phyloP scores from a whole-genome alignment of 1,140 invertebrate species.

The Zeugodacus cucurbitae region DNA sequence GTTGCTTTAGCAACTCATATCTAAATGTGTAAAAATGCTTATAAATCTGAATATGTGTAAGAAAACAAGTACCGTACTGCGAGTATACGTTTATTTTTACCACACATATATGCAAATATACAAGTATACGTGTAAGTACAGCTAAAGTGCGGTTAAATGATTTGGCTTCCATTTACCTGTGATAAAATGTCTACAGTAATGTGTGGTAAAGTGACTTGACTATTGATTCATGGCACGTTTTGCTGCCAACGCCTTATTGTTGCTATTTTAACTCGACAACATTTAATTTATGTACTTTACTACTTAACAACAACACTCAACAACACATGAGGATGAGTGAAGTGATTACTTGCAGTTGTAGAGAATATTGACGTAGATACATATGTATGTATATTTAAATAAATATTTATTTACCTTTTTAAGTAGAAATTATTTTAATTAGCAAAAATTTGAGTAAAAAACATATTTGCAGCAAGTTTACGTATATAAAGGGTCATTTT shows the following conservation, averaged over 20 bases:
- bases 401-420: slow-evolving; percentile 24
- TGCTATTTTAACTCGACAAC: background rate
- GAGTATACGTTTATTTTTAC: too few relatives aligned
- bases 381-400: background rate
- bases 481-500: background rate
- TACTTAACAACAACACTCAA: background rate
- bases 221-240: background rate
- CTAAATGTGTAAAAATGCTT: too few relatives aligned
- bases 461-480: background rate
- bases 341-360: background rate
- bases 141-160: background rate
- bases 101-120: background rate
- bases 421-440: background rate
- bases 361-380: background rate
- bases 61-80: too few relatives aligned
- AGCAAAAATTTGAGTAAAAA: background rate
- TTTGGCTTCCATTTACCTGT: background rate
- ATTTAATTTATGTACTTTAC: slow-evolving; percentile 3
- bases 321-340: background rate
- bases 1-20: too few relatives aligned
- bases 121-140: background rate
- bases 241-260: background rate
- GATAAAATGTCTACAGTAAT: background rate
- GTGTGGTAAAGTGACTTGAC: background rate
- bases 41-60: too few relatives aligned